Evolutionary conservation across 2,797 vertebrate genomes (phyloP), one percentile per base, ranked within the genome.

Genomic region (Neosilurus hyrtlii): DNA sequence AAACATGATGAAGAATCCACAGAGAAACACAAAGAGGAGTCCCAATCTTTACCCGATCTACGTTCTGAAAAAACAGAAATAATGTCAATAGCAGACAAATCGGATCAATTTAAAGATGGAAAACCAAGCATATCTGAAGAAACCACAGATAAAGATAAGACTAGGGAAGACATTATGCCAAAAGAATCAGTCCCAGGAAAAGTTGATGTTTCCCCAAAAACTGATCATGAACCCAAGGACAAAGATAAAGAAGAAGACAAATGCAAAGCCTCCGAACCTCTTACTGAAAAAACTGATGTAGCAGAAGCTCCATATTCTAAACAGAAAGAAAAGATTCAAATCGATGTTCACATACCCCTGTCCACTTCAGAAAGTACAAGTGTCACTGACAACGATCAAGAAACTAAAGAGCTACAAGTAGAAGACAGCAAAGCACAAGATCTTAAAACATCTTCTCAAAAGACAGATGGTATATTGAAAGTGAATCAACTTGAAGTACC

Each of bases 271-370:
- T 59, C 56, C 0, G 43, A 30, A 26, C 14, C 59, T 63, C 43
- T 75, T 22, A 57, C 75, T 56, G 83, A 86, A 61, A 83, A 82
- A 83, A 51, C 67, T 35, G 73, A 82, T 77, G 73, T 43, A 26
- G 26, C 66, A 57, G 49, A 56, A 35, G 68, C 62, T 61, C 68
- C 77, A 15, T 81, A 76, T 4, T 66, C 10, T 51, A 61, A 85
- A 85, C 77, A 75, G 15, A 87, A 87, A 82, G 67, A 68, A 43
- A 76, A 70, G 76, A 52, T 52, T 65, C 61, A 66, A 52, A 79
- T 52, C 70, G 90, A 92, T 87, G 59, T 89, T 87, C 86, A 91
- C 62, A 86, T 86, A n/a, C 68, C 88, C 62, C 81, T 83, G 52
- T 68, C 72, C 51, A 52, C 24, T 71, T 59, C 84, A 75, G 91